These are phyloP conservation scores for Laticauda laticaudata DNA, from an alignment of 2,113 vertebrate genomes.

Conservation along the genomic window DNA sequence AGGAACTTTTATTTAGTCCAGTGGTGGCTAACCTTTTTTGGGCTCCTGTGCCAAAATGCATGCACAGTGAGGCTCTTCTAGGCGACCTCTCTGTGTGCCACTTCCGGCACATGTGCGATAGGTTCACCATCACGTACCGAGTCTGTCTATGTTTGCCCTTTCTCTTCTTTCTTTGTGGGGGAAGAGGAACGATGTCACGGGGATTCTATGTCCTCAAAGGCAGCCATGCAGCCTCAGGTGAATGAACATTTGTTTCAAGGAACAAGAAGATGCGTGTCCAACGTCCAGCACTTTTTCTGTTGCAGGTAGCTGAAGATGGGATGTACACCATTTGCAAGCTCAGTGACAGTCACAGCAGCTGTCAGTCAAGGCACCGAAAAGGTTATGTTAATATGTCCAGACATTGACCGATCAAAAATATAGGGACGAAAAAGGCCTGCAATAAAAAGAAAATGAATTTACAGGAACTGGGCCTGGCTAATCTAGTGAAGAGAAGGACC, in stretches of 20 bases:
- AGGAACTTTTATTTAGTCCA: too few species aligned
- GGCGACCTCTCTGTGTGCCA: too few species aligned
- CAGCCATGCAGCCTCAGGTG: constrained; percentile 43
- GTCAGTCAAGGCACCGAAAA: constrained; percentile 58
- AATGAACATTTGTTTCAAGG: constrained; percentile 36
- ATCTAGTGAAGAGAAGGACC: too few species aligned
- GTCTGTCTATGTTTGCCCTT: constrained; percentile 29
- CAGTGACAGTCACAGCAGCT: constrained; percentile 48
- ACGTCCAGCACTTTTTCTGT: constrained; percentile 10
- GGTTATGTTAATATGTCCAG: constrained; percentile 61
- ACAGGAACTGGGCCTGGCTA: background rate
- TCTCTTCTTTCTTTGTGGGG: constrained; percentile 12
- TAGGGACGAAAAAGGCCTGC: constrained; percentile 37
- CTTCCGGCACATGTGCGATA: too few species aligned
- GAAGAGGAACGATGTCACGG: constrained; percentile 25
- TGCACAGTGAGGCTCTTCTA: too few species aligned
- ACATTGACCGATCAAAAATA: constrained; percentile 31
- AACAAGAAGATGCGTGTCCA: constrained; percentile 28
- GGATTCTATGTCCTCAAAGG: constrained; percentile 29
- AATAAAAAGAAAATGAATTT: constrained; percentile 31
- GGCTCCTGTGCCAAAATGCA: too few species aligned
- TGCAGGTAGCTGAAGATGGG: constrained; percentile 35
- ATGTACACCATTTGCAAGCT: constrained; percentile 44
- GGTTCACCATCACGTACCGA: too few species aligned
- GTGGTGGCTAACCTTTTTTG: too few species aligned